Conservation (phyloP, 2,113 vertebrate genomes). For the Cettia cetti region DNA sequence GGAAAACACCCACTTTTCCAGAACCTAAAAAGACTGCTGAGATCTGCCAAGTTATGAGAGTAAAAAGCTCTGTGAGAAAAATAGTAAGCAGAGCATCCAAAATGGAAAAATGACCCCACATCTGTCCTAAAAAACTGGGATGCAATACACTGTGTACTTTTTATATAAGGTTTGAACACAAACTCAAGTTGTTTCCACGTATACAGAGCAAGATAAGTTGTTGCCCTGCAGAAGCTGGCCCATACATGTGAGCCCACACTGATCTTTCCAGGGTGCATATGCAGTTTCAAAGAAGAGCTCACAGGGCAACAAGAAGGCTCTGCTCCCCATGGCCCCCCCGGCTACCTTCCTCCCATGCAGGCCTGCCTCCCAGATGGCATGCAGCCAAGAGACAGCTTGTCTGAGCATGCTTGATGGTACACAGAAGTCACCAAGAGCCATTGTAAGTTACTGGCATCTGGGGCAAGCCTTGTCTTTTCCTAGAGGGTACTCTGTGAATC, state of each 20-base stretch:
- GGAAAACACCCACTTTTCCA: neutral
- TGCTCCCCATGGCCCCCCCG: neutral
- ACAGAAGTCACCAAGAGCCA: neutral
- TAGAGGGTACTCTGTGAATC: neutral
- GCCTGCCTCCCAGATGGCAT: neutral
- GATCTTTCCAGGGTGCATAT: accelerated
- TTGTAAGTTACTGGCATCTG: neutral
- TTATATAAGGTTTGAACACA: neutral
- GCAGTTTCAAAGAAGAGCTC: neutral
- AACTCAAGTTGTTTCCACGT: neutral
- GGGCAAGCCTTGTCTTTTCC: neutral
- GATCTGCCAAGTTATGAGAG: neutral
- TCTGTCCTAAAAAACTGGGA: neutral
- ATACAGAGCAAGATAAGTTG: neutral
- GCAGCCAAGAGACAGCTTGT: slow-evolving; percentile 29
- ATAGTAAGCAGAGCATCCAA: neutral
- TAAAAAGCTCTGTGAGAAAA: neutral
- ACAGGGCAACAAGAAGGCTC: accelerated
- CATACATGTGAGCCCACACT: neutral
- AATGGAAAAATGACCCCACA: neutral
- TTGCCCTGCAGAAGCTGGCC: neutral
- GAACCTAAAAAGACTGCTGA: neutral
- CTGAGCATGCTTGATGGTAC: neutral
- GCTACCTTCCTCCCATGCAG: neutral
- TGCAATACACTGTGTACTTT: neutral